phyloP scores from a whole-genome alignment of 1,140 invertebrate genomes.

The Manduca sexta region DNA sequence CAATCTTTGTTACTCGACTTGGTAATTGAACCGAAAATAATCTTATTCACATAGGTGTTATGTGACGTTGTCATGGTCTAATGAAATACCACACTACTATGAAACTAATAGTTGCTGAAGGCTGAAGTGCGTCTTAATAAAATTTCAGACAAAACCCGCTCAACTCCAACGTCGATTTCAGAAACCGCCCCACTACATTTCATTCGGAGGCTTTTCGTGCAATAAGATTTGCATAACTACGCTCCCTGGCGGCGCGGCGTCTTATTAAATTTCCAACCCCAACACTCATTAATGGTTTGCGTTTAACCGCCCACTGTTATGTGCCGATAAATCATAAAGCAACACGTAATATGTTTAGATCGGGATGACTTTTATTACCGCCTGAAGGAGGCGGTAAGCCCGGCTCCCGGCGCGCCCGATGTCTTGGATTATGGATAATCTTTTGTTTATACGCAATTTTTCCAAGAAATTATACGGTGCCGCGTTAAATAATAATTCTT shows the following conservation, averaged over 20 bases:
- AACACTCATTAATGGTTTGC: slow-evolving; percentile 68
- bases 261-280: slow-evolving; percentile 63
- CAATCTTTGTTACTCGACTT: no score
- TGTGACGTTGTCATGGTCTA: no score
- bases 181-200: slow-evolving; percentile 31
- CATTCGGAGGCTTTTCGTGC: slow-evolving; percentile 51
- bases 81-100: no score
- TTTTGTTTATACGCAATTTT: slow-evolving; percentile 50
- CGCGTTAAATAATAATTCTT: slow-evolving; percentile 8
- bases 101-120: no score
- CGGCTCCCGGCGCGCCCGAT: slow-evolving; percentile 15
- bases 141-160: no score
- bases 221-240: slow-evolving; percentile 73
- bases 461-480: slow-evolving; percentile 15
- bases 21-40: no score
- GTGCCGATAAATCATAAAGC: slow-evolving; percentile 59
- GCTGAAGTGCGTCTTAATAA: no score
- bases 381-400: slow-evolving; percentile 49
- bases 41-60: no score
- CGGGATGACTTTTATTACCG: slow-evolving; percentile 54
- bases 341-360: slow-evolving; percentile 38
- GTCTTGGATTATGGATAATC: slow-evolving; percentile 45
- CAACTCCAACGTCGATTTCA: not conserved
- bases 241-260: slow-evolving; percentile 41
- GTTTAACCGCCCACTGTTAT: slow-evolving; percentile 47